A percentile compares a stretch with the other conserved stretches of the same genome.
phyloP scores from a whole-genome alignment of 23 tunicate genomes.

The Trididemnum nubilum region DNA sequence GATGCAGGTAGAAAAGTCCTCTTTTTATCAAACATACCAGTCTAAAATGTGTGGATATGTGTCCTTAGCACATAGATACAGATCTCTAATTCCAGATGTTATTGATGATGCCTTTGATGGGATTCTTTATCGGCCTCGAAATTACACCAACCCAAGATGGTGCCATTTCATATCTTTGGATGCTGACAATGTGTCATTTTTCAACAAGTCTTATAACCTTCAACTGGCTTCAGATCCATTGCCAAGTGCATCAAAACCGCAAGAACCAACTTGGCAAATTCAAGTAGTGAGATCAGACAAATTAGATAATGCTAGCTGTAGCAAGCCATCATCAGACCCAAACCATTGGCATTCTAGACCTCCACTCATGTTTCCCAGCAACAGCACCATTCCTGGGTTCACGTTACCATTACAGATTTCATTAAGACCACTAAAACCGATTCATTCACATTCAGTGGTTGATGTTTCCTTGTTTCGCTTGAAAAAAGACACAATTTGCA shows the following conservation, averaged over 20 bases:
- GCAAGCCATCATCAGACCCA: neutral
- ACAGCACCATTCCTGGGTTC: neutral
- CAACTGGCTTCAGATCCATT: constrained; percentile 43
- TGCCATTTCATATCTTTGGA: constrained; percentile 58
- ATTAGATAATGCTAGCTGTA: neutral
- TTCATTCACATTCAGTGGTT: constrained; percentile 50
- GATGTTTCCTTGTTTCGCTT: constrained; percentile 78
- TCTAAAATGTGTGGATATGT: constrained; percentile 43
- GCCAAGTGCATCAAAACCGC: constrained; percentile 18
- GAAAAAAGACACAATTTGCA: constrained; percentile 53
- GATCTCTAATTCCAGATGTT: constrained; percentile 75
- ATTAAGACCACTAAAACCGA: constrained; percentile 48
- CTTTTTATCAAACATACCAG: constrained; percentile 42
- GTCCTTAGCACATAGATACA: constrained; percentile 67
- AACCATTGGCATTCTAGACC: constrained; percentile 3
- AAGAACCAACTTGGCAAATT: constrained; percentile 42
- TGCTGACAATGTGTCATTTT: constrained; percentile 64
- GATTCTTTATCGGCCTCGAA: constrained; percentile 60
- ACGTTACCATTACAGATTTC: constrained; percentile 43
- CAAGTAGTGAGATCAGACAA: constrained; percentile 4
- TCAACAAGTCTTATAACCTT: constrained; percentile 50
- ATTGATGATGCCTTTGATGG: constrained; percentile 44
- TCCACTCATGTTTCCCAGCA: neutral
- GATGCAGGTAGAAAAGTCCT: constrained; percentile 66
- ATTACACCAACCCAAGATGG: constrained; percentile 76